Percentiles rank a stretch among this genome's conserved stretches.
Conservation (phyloP, 2,113 vertebrate genomes). For the Suncus etruscus region DNA sequence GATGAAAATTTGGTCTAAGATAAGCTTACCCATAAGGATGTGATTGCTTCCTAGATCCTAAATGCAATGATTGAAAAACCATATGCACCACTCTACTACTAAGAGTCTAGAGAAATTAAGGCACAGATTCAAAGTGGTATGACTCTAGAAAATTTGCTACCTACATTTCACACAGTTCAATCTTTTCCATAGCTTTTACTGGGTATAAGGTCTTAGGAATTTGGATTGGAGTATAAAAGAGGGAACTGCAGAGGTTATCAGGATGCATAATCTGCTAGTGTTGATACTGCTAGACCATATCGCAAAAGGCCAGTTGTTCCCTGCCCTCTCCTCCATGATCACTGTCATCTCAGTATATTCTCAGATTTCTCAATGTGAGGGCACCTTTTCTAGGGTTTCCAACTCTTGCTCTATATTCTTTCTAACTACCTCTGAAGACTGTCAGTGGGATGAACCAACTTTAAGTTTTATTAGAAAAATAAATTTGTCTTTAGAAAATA, state of each 20-base stretch:
- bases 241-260: no score
- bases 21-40: not conserved
- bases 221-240: not conserved
- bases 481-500: not conserved
- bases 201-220: not conserved
- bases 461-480: conserved; percentile 24
- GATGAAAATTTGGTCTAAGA: not conserved
- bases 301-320: not conserved
- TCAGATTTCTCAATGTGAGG: not conserved
- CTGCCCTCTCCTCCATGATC: rapidly evolving
- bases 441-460: not conserved
- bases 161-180: not conserved
- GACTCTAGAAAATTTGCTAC: not conserved
- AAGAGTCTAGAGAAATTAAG: not conserved
- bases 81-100: not conserved
- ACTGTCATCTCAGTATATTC: not conserved
- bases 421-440: not conserved
- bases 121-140: not conserved
- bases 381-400: no score
- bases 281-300: not conserved
- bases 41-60: not conserved
- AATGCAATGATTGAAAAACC: not conserved
- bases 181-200: not conserved
- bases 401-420: not conserved
- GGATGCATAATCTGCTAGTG: not conserved